Base-by-base conservation (phyloP, 2,113 vertebrate genomes). In the Lagopus leucura region DNA sequence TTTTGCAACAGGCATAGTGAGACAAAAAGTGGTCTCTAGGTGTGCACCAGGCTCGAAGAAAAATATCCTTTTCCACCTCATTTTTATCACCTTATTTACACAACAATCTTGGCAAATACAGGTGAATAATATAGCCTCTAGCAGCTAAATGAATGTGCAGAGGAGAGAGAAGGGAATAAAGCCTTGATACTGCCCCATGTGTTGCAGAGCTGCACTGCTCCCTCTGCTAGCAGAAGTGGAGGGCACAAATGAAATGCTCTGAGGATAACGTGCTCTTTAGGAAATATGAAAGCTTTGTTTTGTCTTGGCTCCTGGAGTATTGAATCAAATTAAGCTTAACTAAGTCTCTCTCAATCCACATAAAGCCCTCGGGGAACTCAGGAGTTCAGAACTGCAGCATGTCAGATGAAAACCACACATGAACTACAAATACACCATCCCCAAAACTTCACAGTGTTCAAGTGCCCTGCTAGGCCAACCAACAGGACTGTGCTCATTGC, bases 91-190 rank as follows among this genome's bases (percentile, higher is more conserved):
- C 70, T 28, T 88, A 63, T 86, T 96, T 75, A 80, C 78, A 69
- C 8, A 67, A 64, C 25, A 65, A 69, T 74, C 25, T 61, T 93
- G n/a, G 74, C 79, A 86, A 96, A 89, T 65, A 86, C 32, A 96
- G 77, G 96, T 91, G 94, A 97, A 92, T 94, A 97, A 95, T 94
- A 65, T 89, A 89, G 63, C 58, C 86, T 57, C 45, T 36, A 28
- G 50, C 30, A 48, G 80, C 89, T 92, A 91, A 82, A 94, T 57
- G 64, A 42, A 55, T 11, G 20, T 15, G 13, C 45, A 48, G 32
- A 20, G 4, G 3, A 83, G 15, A 27, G 32, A 85, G 57, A 80
- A 82, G 45, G 13, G 25, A 79, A 78, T 84, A 90, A 94, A 80
- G 21, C 55, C 67, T 61, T 74, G 50, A 60, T 67, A 36, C 18